Base-by-base conservation (phyloP, 2,888 invertebrate genomes). In the Stenoptilia bipunctidactyla region DNA sequence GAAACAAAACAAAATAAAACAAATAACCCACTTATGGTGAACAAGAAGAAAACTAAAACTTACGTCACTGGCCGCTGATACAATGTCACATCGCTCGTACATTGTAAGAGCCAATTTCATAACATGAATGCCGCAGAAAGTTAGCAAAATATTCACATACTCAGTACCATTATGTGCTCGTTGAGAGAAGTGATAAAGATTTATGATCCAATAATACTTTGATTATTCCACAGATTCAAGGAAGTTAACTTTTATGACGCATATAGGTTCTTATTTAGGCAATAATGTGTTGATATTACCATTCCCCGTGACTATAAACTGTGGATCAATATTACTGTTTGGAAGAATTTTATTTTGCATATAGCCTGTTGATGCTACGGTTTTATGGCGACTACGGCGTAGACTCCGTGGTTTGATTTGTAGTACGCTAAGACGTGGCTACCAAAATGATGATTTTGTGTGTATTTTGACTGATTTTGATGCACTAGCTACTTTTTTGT, bases 171-270 rank as follows among this genome's bases (percentile, higher is more conserved):
- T 30, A 63, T 61, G 58, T 55, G 52, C 50, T 49, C 56, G 48
- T 56, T 45, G 60, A 60, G 65, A 64, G 63, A 54, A 59, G 57
- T 54, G 69, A 75, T 77, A 77, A 72, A 74, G 74, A 79, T 76
- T 79, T 77, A 79, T 68, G 60, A 58, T 61, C 61, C 72, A 70
- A 77, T 77, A 76, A 77, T 71, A 70, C 72, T 76, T 73, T 74
- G 74, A 75, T 75, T 72, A 76, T 74, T 68, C 72, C 70, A 67
- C 66, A 73, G 74, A 75, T 77, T 77, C 69, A 58, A 61, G 66
- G 64, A 70, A 70, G 66, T 74, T 64, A 66, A 67, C 59, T 66
- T 79, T 77, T 79, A 77, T 66, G 73, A 62, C 60, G 61, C 66
- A 64, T 61, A 64, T 64, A 61, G 65, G 61, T 68, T 59, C 68